A percentile compares a stretch with the other conserved stretches of the same genome.
Evolutionary conservation across 1,140 invertebrate genomes (phyloP).

Genomic region (Anastrepha obliqua): DNA sequence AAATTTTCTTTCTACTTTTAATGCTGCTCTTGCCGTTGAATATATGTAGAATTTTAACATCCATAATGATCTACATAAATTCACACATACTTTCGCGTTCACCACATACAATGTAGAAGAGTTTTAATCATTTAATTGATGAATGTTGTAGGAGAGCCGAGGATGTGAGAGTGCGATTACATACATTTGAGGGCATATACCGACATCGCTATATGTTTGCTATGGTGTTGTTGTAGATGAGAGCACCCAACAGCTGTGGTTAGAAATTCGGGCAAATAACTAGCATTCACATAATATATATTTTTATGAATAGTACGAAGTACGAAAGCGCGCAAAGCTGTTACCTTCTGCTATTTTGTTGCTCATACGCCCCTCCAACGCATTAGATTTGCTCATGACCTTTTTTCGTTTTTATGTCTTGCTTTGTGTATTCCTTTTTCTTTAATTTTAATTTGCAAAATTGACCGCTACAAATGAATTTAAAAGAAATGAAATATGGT

Average conservation of each 20-base stretch:
- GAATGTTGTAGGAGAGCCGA: background rate
- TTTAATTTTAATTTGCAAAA: slow-evolving; percentile 10
- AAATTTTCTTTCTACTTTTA: background rate
- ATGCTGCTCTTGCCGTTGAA: background rate
- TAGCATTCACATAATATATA: too few relatives aligned
- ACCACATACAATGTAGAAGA: background rate
- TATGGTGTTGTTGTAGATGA: background rate
- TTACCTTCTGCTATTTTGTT: background rate
- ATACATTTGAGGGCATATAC: background rate
- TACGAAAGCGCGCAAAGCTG: background rate
- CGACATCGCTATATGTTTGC: background rate
- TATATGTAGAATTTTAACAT: background rate
- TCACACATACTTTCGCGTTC: background rate
- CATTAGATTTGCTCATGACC: background rate
- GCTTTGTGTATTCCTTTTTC: background rate
- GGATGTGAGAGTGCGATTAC: background rate
- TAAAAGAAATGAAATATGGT: background rate
- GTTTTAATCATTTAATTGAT: slow-evolving; percentile 39
- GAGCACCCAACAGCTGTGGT: background rate
- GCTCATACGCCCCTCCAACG: slow-evolving; percentile 27
- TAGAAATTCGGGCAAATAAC: background rate
- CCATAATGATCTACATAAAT: background rate
- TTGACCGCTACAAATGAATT: background rate
- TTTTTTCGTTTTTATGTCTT: background rate
- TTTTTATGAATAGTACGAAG: too few relatives aligned